Base-by-base conservation (phyloP, 2,888 invertebrate genomes). In the Hylaea fasciaria region DNA sequence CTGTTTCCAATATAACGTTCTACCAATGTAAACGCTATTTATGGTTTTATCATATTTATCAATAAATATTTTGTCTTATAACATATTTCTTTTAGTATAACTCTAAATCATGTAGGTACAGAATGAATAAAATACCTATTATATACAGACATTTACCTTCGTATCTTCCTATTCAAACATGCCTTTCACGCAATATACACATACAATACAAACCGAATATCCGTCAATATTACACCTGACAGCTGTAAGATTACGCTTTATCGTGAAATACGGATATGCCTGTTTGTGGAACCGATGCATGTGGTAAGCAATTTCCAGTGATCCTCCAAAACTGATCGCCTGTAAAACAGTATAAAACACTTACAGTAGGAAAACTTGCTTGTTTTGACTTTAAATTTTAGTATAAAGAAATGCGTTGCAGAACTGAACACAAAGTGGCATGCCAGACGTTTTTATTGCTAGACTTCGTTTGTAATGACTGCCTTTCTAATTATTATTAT, bases 251-350 rank as follows among this genome's bases (percentile, higher is more conserved):
- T 82, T 76, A 78, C 71, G 55, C 59, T 70, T 72, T 77, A 85
- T 85, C 77, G 81, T 81, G 72, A 85, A 70, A 82, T 82, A 86
- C 79, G 66, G 76, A 74, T 71, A 78, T 75, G 82, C 85, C 81
- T 81, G 79, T 80, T 73, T 72, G 68, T 73, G 71, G 78, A 86
- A 79, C 78, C 80, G 70, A 71, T 82, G 83, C 82, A 81, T 73
- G 77, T 68, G 78, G 77, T 82, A 76, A 80, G 80, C 87, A 88
- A 89, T 89, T 84, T 79, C 80, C 77, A 73, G 73, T 87, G 89
- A 90, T 88, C 89, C 91, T 77, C 74, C 71, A 78, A 85, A 88
- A 88, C 86, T 87, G 81, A 85, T 84, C 82, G 83, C 71, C 83
- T 82, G 83, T 85, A 86, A 87, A 84, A 83, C 48, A 9, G 43